phyloP scores from a whole-genome alignment of 2,888 invertebrate species.

The Heliconius hortense region DNA sequence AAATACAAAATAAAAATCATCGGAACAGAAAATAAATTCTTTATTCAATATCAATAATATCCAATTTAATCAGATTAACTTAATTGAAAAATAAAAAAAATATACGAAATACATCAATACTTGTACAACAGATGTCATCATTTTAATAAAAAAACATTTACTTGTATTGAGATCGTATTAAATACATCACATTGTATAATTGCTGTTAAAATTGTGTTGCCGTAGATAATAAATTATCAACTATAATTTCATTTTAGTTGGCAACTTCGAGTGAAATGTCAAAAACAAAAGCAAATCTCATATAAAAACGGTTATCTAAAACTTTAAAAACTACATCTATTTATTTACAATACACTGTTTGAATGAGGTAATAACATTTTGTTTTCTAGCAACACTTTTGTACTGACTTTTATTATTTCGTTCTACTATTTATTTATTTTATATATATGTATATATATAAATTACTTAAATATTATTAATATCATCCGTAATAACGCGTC shows the following conservation, averaged over 20 bases:
- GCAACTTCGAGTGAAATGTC: conserved; percentile 42
- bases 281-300: conserved; percentile 54
- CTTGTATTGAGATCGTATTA: conserved; percentile 72
- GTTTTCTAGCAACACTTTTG: conserved; percentile 51
- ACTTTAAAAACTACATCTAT: conserved; percentile 55
- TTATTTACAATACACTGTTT: conserved; percentile 77
- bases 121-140: conserved; percentile 41
- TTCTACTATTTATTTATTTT: conserved; percentile 29
- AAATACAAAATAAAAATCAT: conserved; percentile 53
- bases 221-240: conserved; percentile 46
- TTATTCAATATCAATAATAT: conserved; percentile 76
- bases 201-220: conserved; percentile 64
- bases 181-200: conserved; percentile 70
- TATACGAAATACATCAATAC: conserved; percentile 47
- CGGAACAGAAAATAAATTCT: conserved; percentile 79
- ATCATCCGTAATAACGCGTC: conserved; percentile 54
- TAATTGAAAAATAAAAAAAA: conserved; percentile 54
- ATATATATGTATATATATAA: conserved; percentile 16
- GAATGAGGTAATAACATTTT: conserved; percentile 67
- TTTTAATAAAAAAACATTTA: conserved; percentile 23
- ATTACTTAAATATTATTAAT: conserved; percentile 54
- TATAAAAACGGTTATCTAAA: conserved; percentile 60
- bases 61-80: conserved; percentile 78
- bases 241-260: conserved; percentile 32
- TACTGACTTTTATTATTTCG: conserved; percentile 49